Percentiles rank a stretch among this genome's conserved stretches.
Conservation (phyloP, 2,888 invertebrate species). For the Drosophila formosana region DNA sequence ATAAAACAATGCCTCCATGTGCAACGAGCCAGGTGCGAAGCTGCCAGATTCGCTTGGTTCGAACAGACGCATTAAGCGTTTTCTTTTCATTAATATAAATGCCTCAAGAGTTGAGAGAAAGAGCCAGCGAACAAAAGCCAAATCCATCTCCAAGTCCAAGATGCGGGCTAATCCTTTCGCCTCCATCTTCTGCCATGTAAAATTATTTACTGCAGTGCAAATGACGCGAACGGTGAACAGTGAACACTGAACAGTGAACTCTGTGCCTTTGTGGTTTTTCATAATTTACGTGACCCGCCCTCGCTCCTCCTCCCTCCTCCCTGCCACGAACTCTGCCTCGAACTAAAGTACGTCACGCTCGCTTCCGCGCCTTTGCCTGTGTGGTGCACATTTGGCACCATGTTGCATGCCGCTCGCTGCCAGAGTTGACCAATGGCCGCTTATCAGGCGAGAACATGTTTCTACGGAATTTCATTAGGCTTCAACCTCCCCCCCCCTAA, state of each 20-base stretch:
- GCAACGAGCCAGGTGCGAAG: slow-evolving; percentile 19
- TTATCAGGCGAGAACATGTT: slow-evolving; percentile 83
- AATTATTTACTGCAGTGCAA: slow-evolving; percentile 74
- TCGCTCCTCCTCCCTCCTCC: not conserved
- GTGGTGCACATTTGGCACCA: slow-evolving; percentile 69
- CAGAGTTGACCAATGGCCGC: slow-evolving; percentile 75
- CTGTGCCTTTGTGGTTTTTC: slow-evolving; percentile 56
- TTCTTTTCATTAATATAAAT: slow-evolving; percentile 75
- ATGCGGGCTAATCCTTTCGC: slow-evolving; percentile 40
- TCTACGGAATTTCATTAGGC: slow-evolving; percentile 75
- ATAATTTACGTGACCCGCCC: slow-evolving; percentile 53
- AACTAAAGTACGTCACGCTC: slow-evolving; percentile 61
- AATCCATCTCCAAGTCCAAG: slow-evolving; percentile 32
- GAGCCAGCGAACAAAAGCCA: slow-evolving; percentile 14
- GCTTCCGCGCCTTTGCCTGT: slow-evolving; percentile 67
- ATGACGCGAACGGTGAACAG: slow-evolving; percentile 54
- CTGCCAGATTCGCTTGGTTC: slow-evolving; percentile 17
- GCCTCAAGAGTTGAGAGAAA: slow-evolving; percentile 51
- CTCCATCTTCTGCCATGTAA: slow-evolving; percentile 37
- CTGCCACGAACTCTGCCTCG: too few relatives aligned
- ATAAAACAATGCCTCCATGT: slow-evolving; percentile 60
- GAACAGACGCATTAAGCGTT: slow-evolving; percentile 62
- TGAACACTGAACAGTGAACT: too few relatives aligned
- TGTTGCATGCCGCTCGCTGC: slow-evolving; percentile 57
- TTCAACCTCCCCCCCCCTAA: slow-evolving; percentile 21